Percentiles rank a stretch among this genome's conserved stretches.
phyloP scores from a whole-genome alignment of 2,888 invertebrate species.

The Stictocephala bisonia region DNA sequence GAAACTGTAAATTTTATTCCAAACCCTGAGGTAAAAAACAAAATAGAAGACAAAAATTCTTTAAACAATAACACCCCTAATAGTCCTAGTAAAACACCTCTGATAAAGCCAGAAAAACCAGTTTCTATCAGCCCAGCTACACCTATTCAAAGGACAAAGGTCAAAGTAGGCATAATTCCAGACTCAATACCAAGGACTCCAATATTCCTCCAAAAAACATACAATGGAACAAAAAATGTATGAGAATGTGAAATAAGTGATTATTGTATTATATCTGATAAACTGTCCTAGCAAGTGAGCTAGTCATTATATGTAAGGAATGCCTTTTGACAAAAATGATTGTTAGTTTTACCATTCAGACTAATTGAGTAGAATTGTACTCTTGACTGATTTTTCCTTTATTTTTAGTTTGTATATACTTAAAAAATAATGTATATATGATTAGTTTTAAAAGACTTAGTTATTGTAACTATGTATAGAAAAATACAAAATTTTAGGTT shows the following conservation, averaged over 20 bases:
- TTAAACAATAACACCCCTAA: conserved; percentile 38
- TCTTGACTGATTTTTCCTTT: conserved; percentile 40
- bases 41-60: conserved; percentile 36
- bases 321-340: neutral
- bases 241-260: neutral
- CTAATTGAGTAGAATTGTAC: conserved; percentile 11
- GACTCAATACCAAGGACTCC: conserved; percentile 50
- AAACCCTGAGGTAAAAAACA: conserved; percentile 11
- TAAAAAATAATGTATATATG: conserved; percentile 6
- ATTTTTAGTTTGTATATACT: conserved; percentile 15
- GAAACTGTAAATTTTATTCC: neutral
- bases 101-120: neutral
- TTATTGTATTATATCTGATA: too few species aligned
- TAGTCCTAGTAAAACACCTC: neutral
- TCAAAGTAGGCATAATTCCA: conserved; percentile 40
- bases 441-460: neutral
- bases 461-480: too few species aligned
- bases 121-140: conserved; percentile 25
- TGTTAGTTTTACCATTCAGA: conserved; percentile 28
- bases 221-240: conserved; percentile 42
- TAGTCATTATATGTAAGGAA: conserved; percentile 18
- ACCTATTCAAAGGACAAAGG: conserved; percentile 46
- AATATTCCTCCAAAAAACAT: conserved; percentile 47
- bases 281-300: conserved; percentile 23
- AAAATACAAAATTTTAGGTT: too few species aligned